Evolutionary conservation across 2,888 invertebrate genomes (phyloP), one percentile per base, ranked within the genome.

Genomic region (Nomada hirtipes): DNA sequence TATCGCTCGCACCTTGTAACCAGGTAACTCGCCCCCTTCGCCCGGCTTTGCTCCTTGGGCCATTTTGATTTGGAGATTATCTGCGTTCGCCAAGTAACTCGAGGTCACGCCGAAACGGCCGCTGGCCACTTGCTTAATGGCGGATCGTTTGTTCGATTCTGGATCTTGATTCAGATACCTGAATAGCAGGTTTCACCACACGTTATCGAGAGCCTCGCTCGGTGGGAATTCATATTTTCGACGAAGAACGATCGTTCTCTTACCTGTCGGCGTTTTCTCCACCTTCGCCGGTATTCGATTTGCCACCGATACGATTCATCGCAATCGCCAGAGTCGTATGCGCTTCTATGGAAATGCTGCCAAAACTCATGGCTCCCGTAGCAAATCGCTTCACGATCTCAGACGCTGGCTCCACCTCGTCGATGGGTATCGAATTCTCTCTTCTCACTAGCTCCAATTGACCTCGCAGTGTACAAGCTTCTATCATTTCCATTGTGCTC

Each of bases 21-120:
- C 99, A 0, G 99, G 99, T 76, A 99, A 94, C 94, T 99, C 99
- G 2, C 99, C 99, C 29, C 99, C 99, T 94, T 99, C 99, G 0
- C 99, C 99, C 0, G 99, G 99, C 94, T 99, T 99, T 74, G 99
- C 99, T 2, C 99, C 99, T 94, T 99, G 98, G 10, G 99, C 99
- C 99, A 99, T 99, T 95, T 99, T 99, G 92, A 99, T 99, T 94
- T 99, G 99, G 87, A 99, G 94, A 94, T 99, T 99, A 94, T 99
- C 99, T 0, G 99, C 98, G 94, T 99, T 98, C 11, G 99, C 98
- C 86, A 99, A 94, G 93, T 99, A 99, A 0, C 98, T 97, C 18
- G 99, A 98, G 0, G 99, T 99, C 4, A 99, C 99, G 11, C 99
- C 99, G 94, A 99, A 99, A 67, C 99, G 96, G 10, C 99, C 99